These are phyloP conservation scores for Motacilla tschutschensis DNA, from an alignment of 2,113 vertebrate genomes.

Conservation along the genomic window DNA sequence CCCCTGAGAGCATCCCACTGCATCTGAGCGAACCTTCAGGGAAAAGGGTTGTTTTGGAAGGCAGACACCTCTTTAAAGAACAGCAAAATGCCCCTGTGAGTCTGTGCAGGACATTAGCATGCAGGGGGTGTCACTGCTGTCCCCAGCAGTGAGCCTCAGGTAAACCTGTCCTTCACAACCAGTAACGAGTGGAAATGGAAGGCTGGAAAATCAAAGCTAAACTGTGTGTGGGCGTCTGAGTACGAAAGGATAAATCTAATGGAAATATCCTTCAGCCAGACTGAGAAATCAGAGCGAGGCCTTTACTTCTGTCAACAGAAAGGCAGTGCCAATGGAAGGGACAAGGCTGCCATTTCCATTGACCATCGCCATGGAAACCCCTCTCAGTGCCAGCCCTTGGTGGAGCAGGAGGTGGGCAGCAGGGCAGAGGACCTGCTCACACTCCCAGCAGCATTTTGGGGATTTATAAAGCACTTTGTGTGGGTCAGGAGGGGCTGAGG, in stretches of 20 bases:
- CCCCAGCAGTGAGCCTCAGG: not conserved
- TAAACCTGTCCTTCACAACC: not conserved
- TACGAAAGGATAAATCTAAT: slow-evolving; percentile 34
- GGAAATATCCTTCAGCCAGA: slow-evolving; percentile 46
- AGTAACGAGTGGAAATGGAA: not conserved
- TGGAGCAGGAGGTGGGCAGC: not conserved
- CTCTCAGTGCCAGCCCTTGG: slow-evolving; percentile 29
- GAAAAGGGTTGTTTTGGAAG: not conserved
- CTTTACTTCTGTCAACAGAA: slow-evolving; percentile 56
- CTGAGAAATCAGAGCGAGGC: slow-evolving; percentile 42
- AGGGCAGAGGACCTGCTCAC: accelerated
- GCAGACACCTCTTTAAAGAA: not conserved
- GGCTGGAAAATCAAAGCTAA: not conserved
- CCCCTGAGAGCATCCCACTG: accelerated
- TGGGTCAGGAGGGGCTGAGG: not conserved
- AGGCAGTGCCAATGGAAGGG: slow-evolving; percentile 26
- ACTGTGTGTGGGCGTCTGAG: slow-evolving; percentile 8
- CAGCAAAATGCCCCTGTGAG: accelerated
- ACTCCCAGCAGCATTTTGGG: accelerated
- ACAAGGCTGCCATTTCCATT: slow-evolving; percentile 40
- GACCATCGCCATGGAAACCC: slow-evolving; percentile 71
- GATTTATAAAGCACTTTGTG: not conserved
- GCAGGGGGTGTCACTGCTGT: not conserved
- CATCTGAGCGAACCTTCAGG: not conserved
- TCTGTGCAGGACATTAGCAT: not conserved